phyloP scores from a whole-genome alignment of 2,888 invertebrate genomes.

The Balanococcus diminutus region DNA sequence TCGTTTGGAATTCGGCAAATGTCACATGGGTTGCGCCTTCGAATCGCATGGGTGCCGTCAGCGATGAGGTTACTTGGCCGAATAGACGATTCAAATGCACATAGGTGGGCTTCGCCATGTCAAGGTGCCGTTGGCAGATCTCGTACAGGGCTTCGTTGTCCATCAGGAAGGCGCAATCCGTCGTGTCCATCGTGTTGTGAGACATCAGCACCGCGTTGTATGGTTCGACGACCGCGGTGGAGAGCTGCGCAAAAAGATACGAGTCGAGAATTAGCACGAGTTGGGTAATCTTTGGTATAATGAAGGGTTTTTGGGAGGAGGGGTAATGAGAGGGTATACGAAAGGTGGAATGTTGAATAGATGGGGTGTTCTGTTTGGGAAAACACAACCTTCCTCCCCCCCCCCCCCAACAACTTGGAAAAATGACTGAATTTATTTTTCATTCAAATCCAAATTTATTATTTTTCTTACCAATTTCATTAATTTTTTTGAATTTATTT shows the following conservation, averaged over 20 bases:
- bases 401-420: neutral
- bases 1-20: slow-evolving; percentile 58
- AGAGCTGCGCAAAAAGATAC: slow-evolving; percentile 57
- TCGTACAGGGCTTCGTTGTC: slow-evolving; percentile 62
- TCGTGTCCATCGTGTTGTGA: slow-evolving; percentile 61
- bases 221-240: slow-evolving; percentile 62
- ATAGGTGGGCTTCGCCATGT: slow-evolving; percentile 66
- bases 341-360: too few species aligned
- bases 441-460: too few species aligned
- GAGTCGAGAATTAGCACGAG: too few species aligned
- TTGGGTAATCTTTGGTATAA: too few species aligned
- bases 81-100: slow-evolving; percentile 67
- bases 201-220: slow-evolving; percentile 62
- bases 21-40: slow-evolving; percentile 58
- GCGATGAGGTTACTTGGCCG: slow-evolving; percentile 60
- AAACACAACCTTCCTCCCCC: neutral
- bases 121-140: slow-evolving; percentile 66
- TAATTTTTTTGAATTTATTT: too few species aligned
- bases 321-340: neutral
- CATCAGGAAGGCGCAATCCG: slow-evolving; percentile 61
- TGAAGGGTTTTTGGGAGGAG: too few species aligned
- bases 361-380: too few species aligned
- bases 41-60: slow-evolving; percentile 58
- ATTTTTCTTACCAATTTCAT: too few species aligned
- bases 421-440: too few species aligned